Conservation (phyloP, 53 echinoderm and acorn worm species). For the Mesocentrotus franciscanus region DNA sequence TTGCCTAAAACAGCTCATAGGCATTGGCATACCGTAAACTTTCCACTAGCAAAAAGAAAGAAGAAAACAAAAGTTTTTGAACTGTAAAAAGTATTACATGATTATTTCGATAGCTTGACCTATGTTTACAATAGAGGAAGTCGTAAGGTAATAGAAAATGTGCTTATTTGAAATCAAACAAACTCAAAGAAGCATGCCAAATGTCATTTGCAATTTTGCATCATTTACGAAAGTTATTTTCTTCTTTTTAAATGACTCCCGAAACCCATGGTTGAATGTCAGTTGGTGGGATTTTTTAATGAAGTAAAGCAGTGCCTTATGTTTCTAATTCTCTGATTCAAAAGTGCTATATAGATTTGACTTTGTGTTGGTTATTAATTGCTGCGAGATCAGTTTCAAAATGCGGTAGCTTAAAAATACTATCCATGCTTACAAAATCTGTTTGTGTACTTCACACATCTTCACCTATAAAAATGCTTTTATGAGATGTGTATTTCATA, state of each 20-base stretch:
- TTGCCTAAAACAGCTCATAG: neutral
- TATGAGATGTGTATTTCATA: too few species aligned
- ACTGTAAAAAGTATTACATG: neutral
- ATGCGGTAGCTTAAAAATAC: neutral
- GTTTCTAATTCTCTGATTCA: neutral
- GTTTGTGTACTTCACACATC: neutral
- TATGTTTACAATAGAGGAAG: neutral
- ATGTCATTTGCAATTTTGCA: neutral
- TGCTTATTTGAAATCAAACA: neutral
- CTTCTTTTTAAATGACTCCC: neutral
- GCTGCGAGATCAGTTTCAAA: neutral
- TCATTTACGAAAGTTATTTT: too few species aligned
- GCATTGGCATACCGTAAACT: neutral
- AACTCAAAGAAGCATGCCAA: neutral
- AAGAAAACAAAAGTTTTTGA: neutral
- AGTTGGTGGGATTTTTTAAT: neutral
- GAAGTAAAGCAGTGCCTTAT: conserved; percentile 38
- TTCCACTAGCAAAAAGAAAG: neutral
- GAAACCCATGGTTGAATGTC: neutral
- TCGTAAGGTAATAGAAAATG: neutral
- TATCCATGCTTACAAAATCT: too few species aligned
- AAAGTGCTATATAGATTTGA: conserved; percentile 20
- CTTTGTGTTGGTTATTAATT: neutral
- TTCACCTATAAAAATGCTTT: too few species aligned
- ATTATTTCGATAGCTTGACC: neutral